A percentile compares a stretch with the other conserved stretches of the same genome.
Evolutionary conservation across 1,140 invertebrate genomes (phyloP).

Genomic region (Anoplophora glabripennis): DNA sequence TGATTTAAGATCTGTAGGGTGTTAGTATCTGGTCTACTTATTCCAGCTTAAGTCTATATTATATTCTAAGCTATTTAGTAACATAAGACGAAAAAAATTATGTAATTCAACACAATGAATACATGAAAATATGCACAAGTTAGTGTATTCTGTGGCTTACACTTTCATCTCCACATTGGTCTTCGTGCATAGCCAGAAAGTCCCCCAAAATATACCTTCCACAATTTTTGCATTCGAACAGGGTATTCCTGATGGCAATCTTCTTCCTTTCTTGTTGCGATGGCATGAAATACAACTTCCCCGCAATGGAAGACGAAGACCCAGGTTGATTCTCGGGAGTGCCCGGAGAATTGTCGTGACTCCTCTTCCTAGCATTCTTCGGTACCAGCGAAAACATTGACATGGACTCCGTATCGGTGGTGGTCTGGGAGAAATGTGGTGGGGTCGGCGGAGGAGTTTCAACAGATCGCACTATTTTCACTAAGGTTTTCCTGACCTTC

Average conservation of each 20-base stretch:
- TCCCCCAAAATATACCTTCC: slow-evolving; percentile 27
- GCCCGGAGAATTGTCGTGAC: not conserved
- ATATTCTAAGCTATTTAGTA: not conserved
- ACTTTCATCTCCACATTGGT: slow-evolving; percentile 14
- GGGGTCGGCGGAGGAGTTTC: not conserved
- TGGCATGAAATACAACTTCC: not conserved
- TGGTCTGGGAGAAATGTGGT: not conserved
- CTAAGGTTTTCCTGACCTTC: slow-evolving; percentile 20
- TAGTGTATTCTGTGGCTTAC: not conserved
- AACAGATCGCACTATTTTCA: slow-evolving; percentile 18
- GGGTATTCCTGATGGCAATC: slow-evolving; percentile 1
- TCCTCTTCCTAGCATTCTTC: not conserved
- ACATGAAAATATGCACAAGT: not conserved
- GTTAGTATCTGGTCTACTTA: too few species aligned
- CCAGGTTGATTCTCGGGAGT: not conserved
- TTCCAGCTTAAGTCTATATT: too few species aligned
- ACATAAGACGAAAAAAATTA: slow-evolving; percentile 1
- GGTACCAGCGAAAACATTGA: not conserved
- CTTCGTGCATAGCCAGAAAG: slow-evolving; percentile 23
- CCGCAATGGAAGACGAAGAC: not conserved
- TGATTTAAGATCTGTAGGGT: too few species aligned
- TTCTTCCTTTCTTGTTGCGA: slow-evolving; percentile 9
- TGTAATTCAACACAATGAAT: not conserved
- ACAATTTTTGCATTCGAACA: slow-evolving; percentile 22
- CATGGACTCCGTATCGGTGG: not conserved